Evolutionary conservation across 2,113 vertebrate species (phyloP), one percentile per base, ranked within the genome.

Genomic region (Excalfactoria chinensis): DNA sequence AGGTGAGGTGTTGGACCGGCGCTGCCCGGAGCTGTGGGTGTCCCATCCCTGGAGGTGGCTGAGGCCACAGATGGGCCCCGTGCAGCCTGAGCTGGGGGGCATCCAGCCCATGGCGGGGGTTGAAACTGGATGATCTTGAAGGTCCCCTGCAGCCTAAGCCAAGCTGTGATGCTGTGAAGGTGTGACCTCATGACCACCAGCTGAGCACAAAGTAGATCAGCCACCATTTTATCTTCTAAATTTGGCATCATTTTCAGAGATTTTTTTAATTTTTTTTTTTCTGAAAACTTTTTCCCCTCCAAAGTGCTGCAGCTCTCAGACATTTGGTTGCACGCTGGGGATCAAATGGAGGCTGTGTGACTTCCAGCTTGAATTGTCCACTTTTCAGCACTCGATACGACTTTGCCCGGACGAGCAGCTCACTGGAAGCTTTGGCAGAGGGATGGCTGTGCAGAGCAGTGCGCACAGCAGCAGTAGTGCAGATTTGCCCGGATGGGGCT

Each of bases 371-470:
- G 41, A 53, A 7, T 44, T 62, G 30, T 19, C 53, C 43, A 12
- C 23, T 71, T n/a, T 28, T 6, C 84, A 81, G 37, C 41, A 32
- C 32, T 66, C 70, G 18, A 32, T 64, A 48, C 76, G 58, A 58
- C 23, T 84, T 58, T 8, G 19, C 16, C n/a, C 19, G 3, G 49
- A 23, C 56, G 78, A 92, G 63, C 30, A 81, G 2, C 62, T 35
- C 58, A 3, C 40, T 56, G 49, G 67, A 32, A 87, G 71, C 63
- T 53, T 4, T 9, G 0, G 7, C 71, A 37, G 37, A 68, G 78
- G 41, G 43, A 37, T 74, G 8, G 53, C 41, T 70, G 10, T 0
- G 0, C 6, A 7, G 2, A 44, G 70, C 63, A 35, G 70, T 7
- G 13, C 60, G 22, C 22, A 23, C 28, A 13, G 19, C 4, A 2